Evolutionary conservation across 2,797 vertebrate genomes (phyloP).

Genomic region (Morus bassanus): DNA sequence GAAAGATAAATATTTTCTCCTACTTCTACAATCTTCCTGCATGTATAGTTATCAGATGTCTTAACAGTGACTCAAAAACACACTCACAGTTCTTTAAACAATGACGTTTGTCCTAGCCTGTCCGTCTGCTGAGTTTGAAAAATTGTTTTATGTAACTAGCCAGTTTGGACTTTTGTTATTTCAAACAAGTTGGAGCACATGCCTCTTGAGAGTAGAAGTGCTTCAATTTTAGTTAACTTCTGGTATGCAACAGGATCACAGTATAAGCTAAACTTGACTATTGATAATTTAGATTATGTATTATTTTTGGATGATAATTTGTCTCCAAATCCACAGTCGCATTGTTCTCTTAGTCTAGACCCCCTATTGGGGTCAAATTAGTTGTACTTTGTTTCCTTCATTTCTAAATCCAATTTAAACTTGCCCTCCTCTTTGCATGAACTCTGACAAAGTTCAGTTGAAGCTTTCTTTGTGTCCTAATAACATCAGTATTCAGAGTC

Average conservation of each 20-base stretch:
- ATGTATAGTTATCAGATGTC: neutral
- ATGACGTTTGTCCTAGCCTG: neutral
- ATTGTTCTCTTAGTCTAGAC: neutral
- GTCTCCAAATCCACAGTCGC: neutral
- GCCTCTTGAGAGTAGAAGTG: neutral
- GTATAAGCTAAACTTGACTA: neutral
- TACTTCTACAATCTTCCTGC: neutral
- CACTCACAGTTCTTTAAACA: neutral
- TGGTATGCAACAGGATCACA: neutral
- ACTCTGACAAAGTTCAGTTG: constrained; percentile 20
- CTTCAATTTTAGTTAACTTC: neutral
- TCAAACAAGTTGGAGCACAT: neutral
- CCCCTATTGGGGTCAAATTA: neutral
- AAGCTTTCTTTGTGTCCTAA: constrained; percentile 10
- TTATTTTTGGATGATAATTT: constrained; percentile 1
- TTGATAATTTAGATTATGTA: neutral
- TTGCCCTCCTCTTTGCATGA: neutral
- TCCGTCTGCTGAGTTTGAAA: neutral
- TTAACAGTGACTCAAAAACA: neutral
- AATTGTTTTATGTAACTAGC: constrained; percentile 4
- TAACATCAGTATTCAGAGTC: neutral
- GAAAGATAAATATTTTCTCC: constrained; percentile 15
- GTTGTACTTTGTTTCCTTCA: neutral
- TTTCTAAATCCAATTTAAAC: constrained; percentile 42
- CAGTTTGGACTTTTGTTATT: constrained; percentile 3